phyloP scores from a whole-genome alignment of 2,888 invertebrate genomes.

The Ectobius pallidus region DNA sequence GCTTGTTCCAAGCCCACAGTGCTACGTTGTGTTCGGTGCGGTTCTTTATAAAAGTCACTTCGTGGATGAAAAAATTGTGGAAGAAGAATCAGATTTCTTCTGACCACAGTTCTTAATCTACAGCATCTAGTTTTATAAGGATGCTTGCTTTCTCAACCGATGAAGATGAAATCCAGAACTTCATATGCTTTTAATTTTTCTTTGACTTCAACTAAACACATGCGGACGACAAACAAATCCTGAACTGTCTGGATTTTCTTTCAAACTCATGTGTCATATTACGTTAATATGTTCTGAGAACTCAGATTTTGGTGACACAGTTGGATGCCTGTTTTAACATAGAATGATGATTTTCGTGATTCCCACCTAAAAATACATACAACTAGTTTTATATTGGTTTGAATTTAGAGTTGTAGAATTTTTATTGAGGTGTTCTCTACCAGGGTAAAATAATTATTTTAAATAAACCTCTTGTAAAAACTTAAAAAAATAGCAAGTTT shows the following conservation, averaged over 20 bases:
- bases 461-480: too few species aligned
- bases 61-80: too few species aligned
- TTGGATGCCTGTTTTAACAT: too few species aligned
- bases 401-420: too few species aligned
- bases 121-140: slow-evolving; percentile 28
- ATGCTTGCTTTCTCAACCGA: slow-evolving; percentile 3
- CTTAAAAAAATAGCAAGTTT: too few species aligned
- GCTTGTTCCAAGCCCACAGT: too few species aligned
- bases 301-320: too few species aligned
- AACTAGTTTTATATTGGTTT: too few species aligned
- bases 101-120: neutral
- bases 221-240: neutral
- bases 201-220: neutral
- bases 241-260: neutral
- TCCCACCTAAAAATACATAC: too few species aligned
- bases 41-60: neutral
- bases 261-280: neutral
- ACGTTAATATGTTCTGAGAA: neutral
- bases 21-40: neutral
- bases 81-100: neutral
- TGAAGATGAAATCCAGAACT: slow-evolving; percentile 28
- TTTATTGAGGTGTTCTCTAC: too few species aligned
- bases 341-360: too few species aligned
- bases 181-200: slow-evolving; percentile 34
- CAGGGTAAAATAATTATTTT: too few species aligned